These are phyloP conservation scores for Andrena marginata DNA, from an alignment of 2,888 invertebrate genomes.

Conservation along the genomic window DNA sequence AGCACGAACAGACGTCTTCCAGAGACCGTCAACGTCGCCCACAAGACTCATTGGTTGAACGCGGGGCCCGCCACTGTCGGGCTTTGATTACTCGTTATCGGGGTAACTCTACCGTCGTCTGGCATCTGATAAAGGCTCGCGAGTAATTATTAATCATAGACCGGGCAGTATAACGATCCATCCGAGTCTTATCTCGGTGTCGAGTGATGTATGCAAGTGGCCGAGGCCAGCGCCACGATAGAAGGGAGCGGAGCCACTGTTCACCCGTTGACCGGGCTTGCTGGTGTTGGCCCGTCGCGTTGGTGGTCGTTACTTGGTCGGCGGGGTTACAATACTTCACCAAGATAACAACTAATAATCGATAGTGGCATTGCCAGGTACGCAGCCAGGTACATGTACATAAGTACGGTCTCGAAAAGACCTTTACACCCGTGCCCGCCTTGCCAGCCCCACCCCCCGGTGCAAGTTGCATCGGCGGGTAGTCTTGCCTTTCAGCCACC, in stretches of 20 bases:
- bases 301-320: slow-evolving; percentile 65
- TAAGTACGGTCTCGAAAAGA: slow-evolving; percentile 72
- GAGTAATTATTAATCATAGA: slow-evolving; percentile 85
- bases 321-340: slow-evolving; percentile 79
- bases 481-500: slow-evolving; percentile 69
- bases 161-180: slow-evolving; percentile 82
- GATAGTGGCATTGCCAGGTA: slow-evolving; percentile 78
- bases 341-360: slow-evolving; percentile 83
- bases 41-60: slow-evolving; percentile 45
- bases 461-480: slow-evolving; percentile 65
- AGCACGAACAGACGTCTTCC: slow-evolving; percentile 14
- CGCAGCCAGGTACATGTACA: slow-evolving; percentile 73
- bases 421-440: slow-evolving; percentile 52
- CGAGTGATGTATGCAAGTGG: slow-evolving; percentile 82
- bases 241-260: slow-evolving; percentile 53
- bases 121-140: slow-evolving; percentile 82
- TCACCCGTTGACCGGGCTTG: slow-evolving; percentile 37
- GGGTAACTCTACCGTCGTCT: slow-evolving; percentile 81
- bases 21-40: slow-evolving; percentile 16
- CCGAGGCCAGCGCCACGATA: slow-evolving; percentile 58
- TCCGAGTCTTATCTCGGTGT: slow-evolving; percentile 83
- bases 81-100: slow-evolving; percentile 83
- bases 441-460: slow-evolving; percentile 27
- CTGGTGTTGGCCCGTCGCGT: slow-evolving; percentile 40
- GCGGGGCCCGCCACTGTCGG: slow-evolving; percentile 57